A percentile compares a stretch with the other conserved stretches of the same genome.
phyloP scores from a whole-genome alignment of 1,140 invertebrate genomes.

The Lordiphosa mommai region DNA sequence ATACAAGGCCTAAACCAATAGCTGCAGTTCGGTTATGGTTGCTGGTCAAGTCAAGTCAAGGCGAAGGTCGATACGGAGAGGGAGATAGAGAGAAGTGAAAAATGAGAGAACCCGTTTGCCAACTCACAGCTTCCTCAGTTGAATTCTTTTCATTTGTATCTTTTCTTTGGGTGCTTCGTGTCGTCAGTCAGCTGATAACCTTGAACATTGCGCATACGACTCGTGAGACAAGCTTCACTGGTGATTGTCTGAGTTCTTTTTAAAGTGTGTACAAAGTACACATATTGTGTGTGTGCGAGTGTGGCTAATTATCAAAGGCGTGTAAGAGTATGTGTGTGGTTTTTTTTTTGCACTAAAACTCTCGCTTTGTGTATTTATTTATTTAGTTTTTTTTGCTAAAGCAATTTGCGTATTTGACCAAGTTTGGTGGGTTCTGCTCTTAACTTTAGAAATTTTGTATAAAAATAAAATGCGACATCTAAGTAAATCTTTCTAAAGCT shows the following conservation, averaged over 20 bases:
- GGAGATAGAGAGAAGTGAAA: not conserved
- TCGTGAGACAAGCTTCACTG: conserved; percentile 26
- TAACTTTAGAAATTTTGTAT: not conserved
- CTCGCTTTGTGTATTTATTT: conserved; percentile 3
- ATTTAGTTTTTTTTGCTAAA: conserved; percentile 1
- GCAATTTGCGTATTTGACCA: not conserved
- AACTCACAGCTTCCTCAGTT: conserved; percentile 44
- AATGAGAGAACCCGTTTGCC: conserved; percentile 32
- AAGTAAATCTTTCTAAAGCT: too few species aligned
- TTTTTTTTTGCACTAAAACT: conserved; percentile 11
- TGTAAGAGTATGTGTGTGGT: too few species aligned
- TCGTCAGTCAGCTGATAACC: conserved; percentile 24
- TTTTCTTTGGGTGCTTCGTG: not conserved
- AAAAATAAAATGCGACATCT: too few species aligned
- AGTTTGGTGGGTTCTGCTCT: not conserved
- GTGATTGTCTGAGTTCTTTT: not conserved
- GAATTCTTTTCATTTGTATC: conserved; percentile 1
- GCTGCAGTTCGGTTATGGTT: conserved; percentile 26
- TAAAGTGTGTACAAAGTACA: not conserved
- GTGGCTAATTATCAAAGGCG: conserved; percentile 45
- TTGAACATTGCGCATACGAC: conserved; percentile 54
- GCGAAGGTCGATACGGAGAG: conserved; percentile 26
- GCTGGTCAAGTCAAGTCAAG: conserved; percentile 30
- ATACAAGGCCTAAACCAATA: not conserved
- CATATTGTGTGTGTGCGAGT: conserved; percentile 10